Conservation (phyloP, 2,113 vertebrate genomes). For the Nothocercus julius region DNA sequence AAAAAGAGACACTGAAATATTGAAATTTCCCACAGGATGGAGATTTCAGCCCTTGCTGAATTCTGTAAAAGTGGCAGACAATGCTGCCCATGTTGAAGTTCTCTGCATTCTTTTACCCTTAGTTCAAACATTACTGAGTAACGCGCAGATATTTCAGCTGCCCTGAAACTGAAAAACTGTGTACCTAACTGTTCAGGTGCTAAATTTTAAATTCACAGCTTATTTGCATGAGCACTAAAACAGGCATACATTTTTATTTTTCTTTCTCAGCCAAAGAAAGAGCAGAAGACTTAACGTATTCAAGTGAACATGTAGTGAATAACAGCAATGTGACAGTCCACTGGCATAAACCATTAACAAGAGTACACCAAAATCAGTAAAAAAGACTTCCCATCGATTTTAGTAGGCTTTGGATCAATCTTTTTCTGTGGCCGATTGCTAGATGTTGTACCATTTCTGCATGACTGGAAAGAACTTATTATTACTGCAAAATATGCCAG, state of each 20-base stretch:
- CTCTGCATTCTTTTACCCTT: background rate
- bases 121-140: background rate
- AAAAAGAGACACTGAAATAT: background rate
- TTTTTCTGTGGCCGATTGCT: background rate
- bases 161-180: background rate
- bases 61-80: background rate
- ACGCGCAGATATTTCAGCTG: background rate
- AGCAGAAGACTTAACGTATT: background rate
- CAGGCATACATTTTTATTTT: too few relatives aligned
- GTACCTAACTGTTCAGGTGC: background rate
- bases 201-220: background rate
- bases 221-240: background rate
- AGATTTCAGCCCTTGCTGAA: background rate
- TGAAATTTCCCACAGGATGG: background rate
- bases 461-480: background rate
- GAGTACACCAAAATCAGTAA: background rate
- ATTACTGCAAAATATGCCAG: background rate
- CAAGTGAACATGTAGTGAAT: too few relatives aligned
- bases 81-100: background rate
- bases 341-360: too few relatives aligned
- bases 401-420: rapidly evolving
- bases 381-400: background rate
- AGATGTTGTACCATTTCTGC: background rate
- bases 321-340: background rate
- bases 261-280: background rate